These are phyloP conservation scores for Lasioglossum baleicum DNA, from an alignment of 1,140 invertebrate genomes.

Conservation along the genomic window DNA sequence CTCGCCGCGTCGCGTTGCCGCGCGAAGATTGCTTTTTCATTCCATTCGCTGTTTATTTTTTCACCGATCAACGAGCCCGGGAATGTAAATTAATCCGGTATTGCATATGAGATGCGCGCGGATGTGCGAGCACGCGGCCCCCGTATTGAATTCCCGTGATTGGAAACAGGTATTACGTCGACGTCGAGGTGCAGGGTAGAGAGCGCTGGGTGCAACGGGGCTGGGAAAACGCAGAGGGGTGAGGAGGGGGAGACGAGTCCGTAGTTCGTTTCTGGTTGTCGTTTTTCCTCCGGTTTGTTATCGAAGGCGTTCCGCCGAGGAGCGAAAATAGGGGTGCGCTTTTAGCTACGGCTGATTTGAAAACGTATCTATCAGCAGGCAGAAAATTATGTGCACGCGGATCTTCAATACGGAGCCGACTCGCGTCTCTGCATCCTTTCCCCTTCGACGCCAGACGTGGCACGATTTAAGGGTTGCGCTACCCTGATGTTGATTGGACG, in stretches of 20 bases:
- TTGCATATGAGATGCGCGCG: conserved; percentile 56
- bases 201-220: too few relatives aligned
- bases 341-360: conserved; percentile 21
- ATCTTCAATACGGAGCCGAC: not conserved
- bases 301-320: conserved; percentile 33
- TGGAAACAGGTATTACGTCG: conserved; percentile 44
- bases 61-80: conserved; percentile 48
- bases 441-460: not conserved
- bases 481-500: too few relatives aligned
- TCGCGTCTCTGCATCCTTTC: not conserved
- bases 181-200: not conserved
- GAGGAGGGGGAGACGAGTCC: not conserved
- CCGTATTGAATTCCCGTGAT: conserved; percentile 54
- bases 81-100: conserved; percentile 61
- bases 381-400: not conserved
- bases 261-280: conserved; percentile 14
- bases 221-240: not conserved
- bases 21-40: conserved; percentile 57
- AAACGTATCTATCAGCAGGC: conserved; percentile 6
- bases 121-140: conserved; percentile 18
- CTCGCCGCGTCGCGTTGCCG: conserved; percentile 6
- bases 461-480: too few relatives aligned
- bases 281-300: conserved; percentile 26
- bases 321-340: conserved; percentile 30
- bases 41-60: conserved; percentile 42